Evolutionary conservation across 1,140 invertebrate genomes (phyloP).

Genomic region (Hypsibius dujardini): DNA sequence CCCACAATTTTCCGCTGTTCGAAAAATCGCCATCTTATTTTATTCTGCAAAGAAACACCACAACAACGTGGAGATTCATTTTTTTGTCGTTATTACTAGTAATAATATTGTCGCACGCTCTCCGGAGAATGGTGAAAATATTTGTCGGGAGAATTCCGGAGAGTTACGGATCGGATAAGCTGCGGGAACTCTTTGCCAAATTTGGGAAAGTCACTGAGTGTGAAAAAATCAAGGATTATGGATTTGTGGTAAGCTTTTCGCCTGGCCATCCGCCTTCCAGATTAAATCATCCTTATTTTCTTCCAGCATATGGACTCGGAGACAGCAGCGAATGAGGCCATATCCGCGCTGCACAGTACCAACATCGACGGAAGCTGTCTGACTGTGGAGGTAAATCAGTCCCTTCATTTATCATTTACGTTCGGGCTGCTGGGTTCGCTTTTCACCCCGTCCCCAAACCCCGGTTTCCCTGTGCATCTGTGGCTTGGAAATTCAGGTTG

Average conservation of each 20-base stretch:
- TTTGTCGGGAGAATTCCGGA: conserved; percentile 69
- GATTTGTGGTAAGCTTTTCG: conserved; percentile 45
- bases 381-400: conserved; percentile 44
- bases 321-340: conserved; percentile 48
- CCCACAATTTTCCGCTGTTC: too few species aligned
- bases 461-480: too few species aligned
- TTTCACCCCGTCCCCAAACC: too few species aligned
- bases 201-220: conserved; percentile 71
- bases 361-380: conserved; percentile 51
- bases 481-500: too few species aligned
- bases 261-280: not conserved
- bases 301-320: conserved; percentile 45
- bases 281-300: conserved; percentile 7
- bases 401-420: too few species aligned
- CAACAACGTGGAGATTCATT: too few species aligned
- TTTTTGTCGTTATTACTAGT: too few species aligned
- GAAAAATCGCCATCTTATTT: too few species aligned
- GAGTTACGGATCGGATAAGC: conserved; percentile 65
- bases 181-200: conserved; percentile 64
- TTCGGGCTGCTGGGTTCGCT: too few species aligned
- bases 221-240: conserved; percentile 76
- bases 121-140: conserved; percentile 36
- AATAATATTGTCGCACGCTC: too few species aligned
- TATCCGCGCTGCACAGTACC: conserved; percentile 46
- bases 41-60: too few species aligned